These are phyloP conservation scores for Channa maculata DNA, from an alignment of 2,113 vertebrate genomes.

Conservation along the genomic window DNA sequence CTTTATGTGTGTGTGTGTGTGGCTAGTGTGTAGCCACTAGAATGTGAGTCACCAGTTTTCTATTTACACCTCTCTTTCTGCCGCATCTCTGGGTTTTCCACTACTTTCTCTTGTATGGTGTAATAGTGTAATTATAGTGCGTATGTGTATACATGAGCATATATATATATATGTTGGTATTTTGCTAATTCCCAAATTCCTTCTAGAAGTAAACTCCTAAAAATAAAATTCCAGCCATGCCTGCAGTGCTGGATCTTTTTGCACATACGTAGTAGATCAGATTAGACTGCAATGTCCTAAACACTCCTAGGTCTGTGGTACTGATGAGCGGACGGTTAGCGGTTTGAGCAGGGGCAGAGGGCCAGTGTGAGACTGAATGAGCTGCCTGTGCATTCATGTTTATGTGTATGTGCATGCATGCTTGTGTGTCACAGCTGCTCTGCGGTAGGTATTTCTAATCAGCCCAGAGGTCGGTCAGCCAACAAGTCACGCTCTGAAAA, in stretches of 20 bases:
- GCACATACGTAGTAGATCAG: constrained; percentile 35
- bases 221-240: constrained; percentile 52
- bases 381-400: constrained; percentile 51
- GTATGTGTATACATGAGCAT: constrained; percentile 7
- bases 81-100: constrained; percentile 77
- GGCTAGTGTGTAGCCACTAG: constrained; percentile 74
- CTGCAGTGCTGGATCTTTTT: constrained; percentile 33
- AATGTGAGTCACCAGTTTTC: constrained; percentile 77
- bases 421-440: constrained; percentile 38
- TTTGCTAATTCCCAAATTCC: constrained; percentile 67
- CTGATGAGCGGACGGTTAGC: constrained; percentile 46
- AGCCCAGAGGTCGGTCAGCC: constrained; percentile 60
- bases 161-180: constrained; percentile 61
- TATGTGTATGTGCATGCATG: constrained; percentile 26
- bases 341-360: constrained; percentile 34
- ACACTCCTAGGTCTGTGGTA: constrained; percentile 53
- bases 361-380: constrained; percentile 46
- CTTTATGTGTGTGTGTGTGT: constrained; percentile 60
- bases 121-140: constrained; percentile 74
- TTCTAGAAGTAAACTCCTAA: constrained; percentile 68
- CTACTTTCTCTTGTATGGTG: constrained; percentile 71
- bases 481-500: constrained; percentile 69
- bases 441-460: constrained; percentile 79
- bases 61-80: constrained; percentile 79
- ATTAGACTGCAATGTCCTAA: constrained; percentile 43